Base-by-base conservation (phyloP, 2,888 invertebrate genomes). In the Eueremaeus valkanovi region DNA sequence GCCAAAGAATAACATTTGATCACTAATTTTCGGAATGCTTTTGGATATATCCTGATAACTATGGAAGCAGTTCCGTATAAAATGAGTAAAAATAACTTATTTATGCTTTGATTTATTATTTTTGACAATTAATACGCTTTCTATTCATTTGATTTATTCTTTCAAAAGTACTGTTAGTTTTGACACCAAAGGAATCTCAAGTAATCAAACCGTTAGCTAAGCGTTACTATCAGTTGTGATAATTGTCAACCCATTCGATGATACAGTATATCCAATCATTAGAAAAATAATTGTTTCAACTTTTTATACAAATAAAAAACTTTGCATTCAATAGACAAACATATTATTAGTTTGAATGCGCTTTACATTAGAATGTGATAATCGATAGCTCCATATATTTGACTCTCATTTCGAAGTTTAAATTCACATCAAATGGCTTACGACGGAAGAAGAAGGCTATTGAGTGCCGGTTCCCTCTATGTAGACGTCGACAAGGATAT, bases 391-490 rank as follows among this genome's bases (percentile, higher is more conserved):
- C 18, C 18, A 45, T 16, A 11, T 13, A 1, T 31, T 31, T 58
- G 29, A 13, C 18, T 58, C 11, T 58, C 31, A 18, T 58, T 21
- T 21, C 16, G 21, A 33, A 6, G 21, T 18, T 36, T 0, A 18
- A 36, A 36, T 6, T 11, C 58, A 29, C 29, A 36, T 18, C n/a
- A 8, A 21, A 66, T 66, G 63, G 21, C 63, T 9, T 70, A 70
- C 45, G 70, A 70, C 16, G 42, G 70, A 0, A 40, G 70, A 40
- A 18, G 70, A 16, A 42, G 70, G 42, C 45, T 70, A 16, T 27
- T 70, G 29, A 70, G 70, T 70, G 70, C 70, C 42, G 45, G 70
- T 70, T 70, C 70, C 6, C 70, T 70, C 1, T 70, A 70, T 45
- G 24, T 70, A 27, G 45, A 70, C 24, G 70, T 70, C 29, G 70